Evolutionary conservation across 2,113 vertebrate species (phyloP).

Genomic region (Alces alces): DNA sequence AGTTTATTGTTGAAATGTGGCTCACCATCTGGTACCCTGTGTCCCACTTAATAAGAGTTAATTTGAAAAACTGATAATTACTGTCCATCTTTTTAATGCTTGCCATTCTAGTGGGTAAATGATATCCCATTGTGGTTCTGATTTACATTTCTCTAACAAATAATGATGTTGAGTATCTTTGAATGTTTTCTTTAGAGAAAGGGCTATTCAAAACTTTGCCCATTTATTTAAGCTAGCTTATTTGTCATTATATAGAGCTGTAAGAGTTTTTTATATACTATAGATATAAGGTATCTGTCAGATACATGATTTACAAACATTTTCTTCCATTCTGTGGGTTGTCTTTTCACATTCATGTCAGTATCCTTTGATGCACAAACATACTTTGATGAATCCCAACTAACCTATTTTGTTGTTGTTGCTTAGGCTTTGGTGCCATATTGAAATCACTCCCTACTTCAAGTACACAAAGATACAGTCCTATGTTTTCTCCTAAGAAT

Average conservation of each 20-base stretch:
- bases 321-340: not conserved
- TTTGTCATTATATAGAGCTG: not conserved
- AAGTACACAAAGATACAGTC: not conserved
- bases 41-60: not conserved
- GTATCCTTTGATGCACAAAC: not conserved
- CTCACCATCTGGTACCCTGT: not conserved
- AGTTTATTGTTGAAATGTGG: not conserved
- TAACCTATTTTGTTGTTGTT: not conserved
- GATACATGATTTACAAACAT: not conserved
- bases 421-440: not conserved
- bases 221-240: not conserved
- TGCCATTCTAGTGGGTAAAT: not conserved
- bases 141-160: not conserved
- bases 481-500: not conserved
- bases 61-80: not conserved
- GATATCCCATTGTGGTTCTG: not conserved
- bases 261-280: not conserved
- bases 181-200: not conserved
- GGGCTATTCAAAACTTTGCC: not conserved
- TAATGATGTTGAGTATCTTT: not conserved
- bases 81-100: not conserved
- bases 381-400: not conserved
- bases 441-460: not conserved
- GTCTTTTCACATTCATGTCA: not conserved
- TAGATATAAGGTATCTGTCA: not conserved